Conservation (phyloP, 1,140 invertebrate genomes). For the Elymnias hypermnestra region DNA sequence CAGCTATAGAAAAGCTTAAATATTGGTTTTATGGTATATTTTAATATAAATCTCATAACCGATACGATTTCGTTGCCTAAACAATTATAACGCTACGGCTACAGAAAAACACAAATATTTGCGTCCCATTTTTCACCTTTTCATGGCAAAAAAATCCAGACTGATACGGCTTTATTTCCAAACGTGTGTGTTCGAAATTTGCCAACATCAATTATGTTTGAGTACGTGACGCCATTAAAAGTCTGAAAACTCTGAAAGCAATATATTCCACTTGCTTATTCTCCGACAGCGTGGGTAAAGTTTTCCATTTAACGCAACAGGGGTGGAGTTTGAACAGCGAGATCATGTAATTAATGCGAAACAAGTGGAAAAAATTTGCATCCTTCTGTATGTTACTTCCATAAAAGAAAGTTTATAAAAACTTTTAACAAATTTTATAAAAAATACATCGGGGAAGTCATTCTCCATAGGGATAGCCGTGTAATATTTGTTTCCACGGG, state of each 20-base stretch:
- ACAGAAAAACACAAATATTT: too few relatives aligned
- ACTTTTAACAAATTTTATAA: too few relatives aligned
- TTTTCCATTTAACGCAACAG: slow-evolving; percentile 17
- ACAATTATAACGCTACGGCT: too few relatives aligned
- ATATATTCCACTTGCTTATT: slow-evolving; percentile 17
- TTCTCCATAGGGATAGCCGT: too few relatives aligned
- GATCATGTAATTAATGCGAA: slow-evolving; percentile 12
- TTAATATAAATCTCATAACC: too few relatives aligned
- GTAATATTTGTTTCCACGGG: too few relatives aligned
- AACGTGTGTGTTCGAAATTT: slow-evolving; percentile 7
- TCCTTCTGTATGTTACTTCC: too few relatives aligned
- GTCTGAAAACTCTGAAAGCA: slow-evolving; percentile 18
- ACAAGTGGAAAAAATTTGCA: slow-evolving; percentile 1
- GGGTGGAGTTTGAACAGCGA: slow-evolving; percentile 8
- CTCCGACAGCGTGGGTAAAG: slow-evolving; percentile 5
- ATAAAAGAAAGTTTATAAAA: too few relatives aligned
- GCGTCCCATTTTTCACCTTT: not conserved
- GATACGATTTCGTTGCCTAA: too few relatives aligned
- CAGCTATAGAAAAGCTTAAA: too few relatives aligned
- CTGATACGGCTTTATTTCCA: not conserved
- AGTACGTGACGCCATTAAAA: slow-evolving; percentile 21
- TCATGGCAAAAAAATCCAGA: not conserved
- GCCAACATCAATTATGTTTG: slow-evolving; percentile 13
- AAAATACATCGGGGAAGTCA: too few relatives aligned
- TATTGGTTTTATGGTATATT: too few relatives aligned